Conservation (phyloP, 2,888 invertebrate species). For the Eupithecia inturbata region DNA sequence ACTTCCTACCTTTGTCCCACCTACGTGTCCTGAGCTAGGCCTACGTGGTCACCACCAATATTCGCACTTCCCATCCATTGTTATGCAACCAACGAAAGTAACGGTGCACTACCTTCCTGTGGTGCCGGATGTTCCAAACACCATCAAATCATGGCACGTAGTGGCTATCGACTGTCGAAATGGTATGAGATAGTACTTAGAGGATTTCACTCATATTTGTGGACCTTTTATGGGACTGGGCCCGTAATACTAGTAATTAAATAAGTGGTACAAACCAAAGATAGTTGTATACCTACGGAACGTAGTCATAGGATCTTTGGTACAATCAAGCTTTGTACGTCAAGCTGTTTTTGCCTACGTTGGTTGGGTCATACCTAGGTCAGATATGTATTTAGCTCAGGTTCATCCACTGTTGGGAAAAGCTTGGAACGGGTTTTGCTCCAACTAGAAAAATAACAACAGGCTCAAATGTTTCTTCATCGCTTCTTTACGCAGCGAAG, state of each 20-base stretch:
- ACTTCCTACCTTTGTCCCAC: conserved; percentile 13
- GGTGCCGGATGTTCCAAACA: conserved; percentile 40
- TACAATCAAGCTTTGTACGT: not conserved
- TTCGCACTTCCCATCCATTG: conserved; percentile 31
- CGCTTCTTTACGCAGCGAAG: no score
- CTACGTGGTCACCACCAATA: conserved; percentile 16
- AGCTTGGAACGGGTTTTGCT: no score
- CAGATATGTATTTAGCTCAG: no score
- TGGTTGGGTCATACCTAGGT: not conserved
- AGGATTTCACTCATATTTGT: conserved; percentile 22
- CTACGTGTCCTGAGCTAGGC: conserved; percentile 19
- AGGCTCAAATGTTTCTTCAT: no score
- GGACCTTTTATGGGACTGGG: not conserved
- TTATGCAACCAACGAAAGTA: conserved; percentile 64
- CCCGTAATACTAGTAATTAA: not conserved
- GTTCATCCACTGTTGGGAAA: no score
- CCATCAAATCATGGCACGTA: conserved; percentile 1
- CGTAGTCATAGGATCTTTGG: no score
- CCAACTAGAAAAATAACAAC: no score
- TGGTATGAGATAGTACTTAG: conserved; percentile 32
- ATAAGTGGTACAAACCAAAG: not conserved
- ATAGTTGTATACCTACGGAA: no score
- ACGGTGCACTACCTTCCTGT: conserved; percentile 61
- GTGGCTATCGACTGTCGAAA: not conserved
- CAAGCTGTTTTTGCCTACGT: not conserved